These are phyloP conservation scores for Drosophila hydei DNA, from an alignment of 1,140 invertebrate species.

Conservation along the genomic window DNA sequence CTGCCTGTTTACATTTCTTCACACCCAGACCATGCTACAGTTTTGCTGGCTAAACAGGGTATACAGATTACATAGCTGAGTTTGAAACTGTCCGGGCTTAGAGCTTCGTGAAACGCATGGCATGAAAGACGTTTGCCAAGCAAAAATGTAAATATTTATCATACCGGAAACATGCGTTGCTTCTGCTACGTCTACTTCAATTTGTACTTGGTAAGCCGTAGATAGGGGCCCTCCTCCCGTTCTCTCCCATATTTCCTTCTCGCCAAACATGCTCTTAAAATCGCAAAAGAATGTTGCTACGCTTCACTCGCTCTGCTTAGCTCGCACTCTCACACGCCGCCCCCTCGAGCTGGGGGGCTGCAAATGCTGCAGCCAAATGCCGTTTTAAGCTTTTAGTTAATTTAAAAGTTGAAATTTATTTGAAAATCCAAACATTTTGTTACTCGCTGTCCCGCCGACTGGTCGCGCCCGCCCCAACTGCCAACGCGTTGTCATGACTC, in stretches of 20 bases:
- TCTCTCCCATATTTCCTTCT: too few relatives aligned
- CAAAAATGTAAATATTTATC: constrained; percentile 81
- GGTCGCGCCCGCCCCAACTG: constrained; percentile 16
- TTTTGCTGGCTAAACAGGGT: background rate
- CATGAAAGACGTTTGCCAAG: constrained; percentile 75
- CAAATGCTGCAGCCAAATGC: constrained; percentile 36
- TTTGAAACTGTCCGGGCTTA: constrained; percentile 22
- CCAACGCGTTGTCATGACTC: constrained; percentile 24
- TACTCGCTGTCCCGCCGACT: constrained; percentile 3
- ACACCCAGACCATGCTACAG: background rate
- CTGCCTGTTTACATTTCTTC: too few relatives aligned
- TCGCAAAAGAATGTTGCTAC: constrained; percentile 28
- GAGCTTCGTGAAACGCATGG: constrained; percentile 34
- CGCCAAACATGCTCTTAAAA: background rate
- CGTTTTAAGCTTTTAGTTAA: constrained; percentile 78
- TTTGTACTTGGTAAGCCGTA: constrained; percentile 52
- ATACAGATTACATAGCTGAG: constrained; percentile 24
- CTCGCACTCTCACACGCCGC: background rate
- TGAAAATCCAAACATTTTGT: constrained; percentile 53
- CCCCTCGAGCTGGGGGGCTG: background rate
- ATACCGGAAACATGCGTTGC: constrained; percentile 63
- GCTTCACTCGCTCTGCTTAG: background rate
- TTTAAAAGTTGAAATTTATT: constrained; percentile 79
- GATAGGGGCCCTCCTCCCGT: too few relatives aligned
- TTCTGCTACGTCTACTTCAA: constrained; percentile 41